Conservation (phyloP, 2,888 invertebrate genomes). For the Orthosia gracilis region DNA sequence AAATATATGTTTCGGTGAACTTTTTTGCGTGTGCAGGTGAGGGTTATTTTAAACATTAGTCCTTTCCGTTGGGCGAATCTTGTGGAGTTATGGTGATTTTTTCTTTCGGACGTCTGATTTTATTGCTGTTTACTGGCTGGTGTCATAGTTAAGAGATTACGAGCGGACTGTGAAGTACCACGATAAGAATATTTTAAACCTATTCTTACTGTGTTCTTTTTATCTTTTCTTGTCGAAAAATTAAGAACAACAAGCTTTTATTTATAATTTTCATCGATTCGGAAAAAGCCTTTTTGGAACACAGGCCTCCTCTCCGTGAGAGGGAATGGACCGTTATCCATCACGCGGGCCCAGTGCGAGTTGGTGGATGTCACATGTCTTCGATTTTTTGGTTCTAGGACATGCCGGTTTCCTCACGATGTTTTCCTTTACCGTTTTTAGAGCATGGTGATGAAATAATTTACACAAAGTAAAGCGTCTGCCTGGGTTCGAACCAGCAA, state of each 20-base stretch:
- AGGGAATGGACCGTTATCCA: too few relatives aligned
- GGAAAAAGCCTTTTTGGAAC: too few relatives aligned
- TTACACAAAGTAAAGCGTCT: too few relatives aligned
- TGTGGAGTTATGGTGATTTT: slow-evolving; percentile 44
- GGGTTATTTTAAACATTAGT: slow-evolving; percentile 66
- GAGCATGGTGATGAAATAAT: too few relatives aligned
- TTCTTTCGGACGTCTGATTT: slow-evolving; percentile 46
- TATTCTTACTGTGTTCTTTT: not conserved
- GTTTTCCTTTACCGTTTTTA: too few relatives aligned
- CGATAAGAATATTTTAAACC: slow-evolving; percentile 17
- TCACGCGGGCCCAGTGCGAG: too few relatives aligned
- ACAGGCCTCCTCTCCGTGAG: too few relatives aligned
- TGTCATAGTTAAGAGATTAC: slow-evolving; percentile 14
- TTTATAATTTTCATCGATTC: not conserved
- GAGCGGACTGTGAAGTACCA: slow-evolving; percentile 14
- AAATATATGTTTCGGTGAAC: slow-evolving; percentile 64
- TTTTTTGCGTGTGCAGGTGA: slow-evolving; percentile 65
- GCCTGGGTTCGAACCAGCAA: too few relatives aligned
- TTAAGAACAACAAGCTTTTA: not conserved
- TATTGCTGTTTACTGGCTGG: slow-evolving; percentile 32
- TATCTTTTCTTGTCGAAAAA: too few relatives aligned
- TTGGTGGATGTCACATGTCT: too few relatives aligned
- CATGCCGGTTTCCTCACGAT: too few relatives aligned
- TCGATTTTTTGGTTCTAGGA: too few relatives aligned
- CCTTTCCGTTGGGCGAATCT: slow-evolving; percentile 68